These are phyloP conservation scores for Idaea aversata DNA, from an alignment of 2,888 invertebrate species.

Conservation along the genomic window DNA sequence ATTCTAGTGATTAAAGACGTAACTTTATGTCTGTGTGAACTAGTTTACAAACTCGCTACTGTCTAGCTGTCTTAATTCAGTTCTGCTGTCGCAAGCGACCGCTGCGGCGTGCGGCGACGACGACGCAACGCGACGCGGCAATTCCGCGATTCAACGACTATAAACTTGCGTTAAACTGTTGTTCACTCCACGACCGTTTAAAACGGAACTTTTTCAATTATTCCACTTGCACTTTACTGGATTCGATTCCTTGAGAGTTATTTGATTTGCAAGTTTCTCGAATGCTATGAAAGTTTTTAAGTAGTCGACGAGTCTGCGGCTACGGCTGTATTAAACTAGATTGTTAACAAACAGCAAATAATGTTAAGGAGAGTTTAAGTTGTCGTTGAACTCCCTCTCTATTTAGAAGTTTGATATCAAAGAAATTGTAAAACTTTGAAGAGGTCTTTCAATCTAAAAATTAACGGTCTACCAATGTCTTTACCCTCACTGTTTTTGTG, in stretches of 20 bases:
- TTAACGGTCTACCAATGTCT: too few species aligned
- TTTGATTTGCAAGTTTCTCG: slow-evolving; percentile 49
- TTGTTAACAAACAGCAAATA: slow-evolving; percentile 20
- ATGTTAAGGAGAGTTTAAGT: neutral
- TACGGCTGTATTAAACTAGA: slow-evolving; percentile 21
- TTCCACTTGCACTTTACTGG: slow-evolving; percentile 47
- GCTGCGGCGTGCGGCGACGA: slow-evolving; percentile 35
- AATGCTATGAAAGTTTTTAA: slow-evolving; percentile 28
- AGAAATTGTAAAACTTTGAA: neutral
- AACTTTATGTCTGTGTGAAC: slow-evolving; percentile 20
- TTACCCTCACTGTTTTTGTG: too few species aligned
- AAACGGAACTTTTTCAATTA: slow-evolving; percentile 60
- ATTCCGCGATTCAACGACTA: slow-evolving; percentile 34
- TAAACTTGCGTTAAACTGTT: slow-evolving; percentile 50
- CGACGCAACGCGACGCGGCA: neutral
- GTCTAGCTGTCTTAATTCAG: slow-evolving; percentile 60
- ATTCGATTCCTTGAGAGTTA: slow-evolving; percentile 49
- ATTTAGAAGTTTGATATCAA: neutral
- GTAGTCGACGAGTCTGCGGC: slow-evolving; percentile 14
- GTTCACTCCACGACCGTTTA: slow-evolving; percentile 43
- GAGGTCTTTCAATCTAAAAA: neutral
- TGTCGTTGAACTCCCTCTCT: neutral
- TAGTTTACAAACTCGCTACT: slow-evolving; percentile 52
- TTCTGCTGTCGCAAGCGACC: slow-evolving; percentile 51
- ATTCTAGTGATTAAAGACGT: neutral